Base-by-base conservation (phyloP, 2,797 vertebrate species). In the Melanotaenia nigrans region DNA sequence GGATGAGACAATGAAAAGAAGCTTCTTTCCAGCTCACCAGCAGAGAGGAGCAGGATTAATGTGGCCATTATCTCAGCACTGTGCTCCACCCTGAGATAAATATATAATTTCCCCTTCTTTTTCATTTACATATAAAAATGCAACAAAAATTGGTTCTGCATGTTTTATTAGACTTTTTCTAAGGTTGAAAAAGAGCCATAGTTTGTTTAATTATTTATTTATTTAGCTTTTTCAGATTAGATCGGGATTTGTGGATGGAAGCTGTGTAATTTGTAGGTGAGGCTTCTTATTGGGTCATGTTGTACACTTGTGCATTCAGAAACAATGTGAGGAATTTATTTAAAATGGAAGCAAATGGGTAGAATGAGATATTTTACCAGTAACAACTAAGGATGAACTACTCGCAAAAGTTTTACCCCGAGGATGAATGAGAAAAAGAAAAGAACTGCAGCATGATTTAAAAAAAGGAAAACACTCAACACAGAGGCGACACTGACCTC, bases 401-500 rank as follows among this genome's bases (percentile, higher is more conserved):
- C 25, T 25, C 25, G 25, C 25, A 25, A 25, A 25, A 25, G 25
- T 25, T 25, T 25, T 25, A 25, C 25, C 25, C 25, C 25, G 25
- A 25, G 25, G 25, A 25, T 25, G 25, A 25, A 25, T 25, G 25
- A 25, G 25, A 25, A 25, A 25, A 25, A 25, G 25, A 25, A 25
- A 25, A 25, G 25, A 25, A 25, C 35, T 10, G 35, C 35, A 36
- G 35, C 7, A 10, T 8, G 2, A 36, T 25, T 36, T 4, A 36
- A 36, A 36, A 8, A 7, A 9, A 10, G 7, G 35, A 36, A 36
- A 10, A 8, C 1, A 10, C 35, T 25, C 25, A 25, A 25, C 25
- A 25, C 25, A 10, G 35, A 36, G 35, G 35, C 35, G 2, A 1
- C 5, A 81, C 95, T 95, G 85, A 99, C 98, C 96, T 99, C 97